These are phyloP conservation scores for Ambastaia sidthimunki DNA, from an alignment of 2,797 vertebrate species.

Conservation along the genomic window DNA sequence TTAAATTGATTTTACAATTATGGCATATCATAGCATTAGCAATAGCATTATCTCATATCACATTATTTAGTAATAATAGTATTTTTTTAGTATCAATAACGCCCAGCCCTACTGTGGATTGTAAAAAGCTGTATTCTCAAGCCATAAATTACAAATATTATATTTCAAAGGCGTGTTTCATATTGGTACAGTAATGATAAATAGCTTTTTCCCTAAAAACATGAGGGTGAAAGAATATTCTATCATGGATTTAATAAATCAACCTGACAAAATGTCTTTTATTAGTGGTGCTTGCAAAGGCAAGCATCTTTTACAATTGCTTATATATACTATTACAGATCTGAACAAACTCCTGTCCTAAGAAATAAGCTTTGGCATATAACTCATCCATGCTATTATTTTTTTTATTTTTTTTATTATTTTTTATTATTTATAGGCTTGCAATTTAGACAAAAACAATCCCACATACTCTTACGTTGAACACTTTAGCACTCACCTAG, in stretches of 20 bases:
- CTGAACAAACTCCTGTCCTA: not conserved
- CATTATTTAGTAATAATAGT: no score
- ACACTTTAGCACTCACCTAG: not conserved
- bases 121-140: not conserved
- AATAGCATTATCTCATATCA: no score
- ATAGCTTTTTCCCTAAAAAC: not conserved
- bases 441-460: not conserved
- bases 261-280: slow-evolving; percentile 5
- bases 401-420: no score
- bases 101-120: no score
- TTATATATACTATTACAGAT: not conserved
- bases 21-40: no score
- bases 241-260: not conserved
- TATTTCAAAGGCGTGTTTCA: slow-evolving; percentile 1
- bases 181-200: not conserved
- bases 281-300: not conserved
- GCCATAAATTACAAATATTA: not conserved
- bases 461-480: not conserved
- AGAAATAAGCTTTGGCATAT: not conserved
- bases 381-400: not conserved
- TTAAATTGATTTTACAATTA: no score
- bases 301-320: not conserved
- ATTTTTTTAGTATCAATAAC: no score
- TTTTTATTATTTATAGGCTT: no score
- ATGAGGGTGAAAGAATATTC: not conserved